Evolutionary conservation across 2,888 invertebrate species (phyloP).

Genomic region (Drosophila colorata): DNA sequence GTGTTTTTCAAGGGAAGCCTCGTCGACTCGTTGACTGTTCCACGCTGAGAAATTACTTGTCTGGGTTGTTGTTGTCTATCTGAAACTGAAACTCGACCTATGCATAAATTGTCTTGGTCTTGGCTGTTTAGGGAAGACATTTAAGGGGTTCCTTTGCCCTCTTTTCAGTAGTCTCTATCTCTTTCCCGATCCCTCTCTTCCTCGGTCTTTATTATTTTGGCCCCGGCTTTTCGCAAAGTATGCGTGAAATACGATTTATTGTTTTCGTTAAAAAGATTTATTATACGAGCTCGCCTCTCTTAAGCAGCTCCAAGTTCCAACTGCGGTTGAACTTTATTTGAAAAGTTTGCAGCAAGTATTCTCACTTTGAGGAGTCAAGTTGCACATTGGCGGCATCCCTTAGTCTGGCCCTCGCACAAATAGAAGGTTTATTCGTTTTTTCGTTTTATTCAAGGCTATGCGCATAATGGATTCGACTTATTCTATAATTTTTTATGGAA

Average conservation of each 20-base stretch:
- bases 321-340: conserved; percentile 69
- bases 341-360: conserved; percentile 66
- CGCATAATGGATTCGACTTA: conserved; percentile 18
- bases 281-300: conserved; percentile 53
- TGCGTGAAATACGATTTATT: conserved; percentile 78
- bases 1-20: conserved; percentile 69
- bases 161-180: conserved; percentile 16
- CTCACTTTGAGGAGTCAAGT: conserved; percentile 22
- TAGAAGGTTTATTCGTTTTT: conserved; percentile 27
- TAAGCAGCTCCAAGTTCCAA: conserved; percentile 23
- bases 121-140: conserved; percentile 41
- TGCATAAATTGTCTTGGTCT: conserved; percentile 69
- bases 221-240: conserved; percentile 63
- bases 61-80: conserved; percentile 32
- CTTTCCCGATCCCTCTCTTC: background rate
- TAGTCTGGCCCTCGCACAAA: conserved; percentile 10
- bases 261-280: conserved; percentile 79
- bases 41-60: conserved; percentile 69
- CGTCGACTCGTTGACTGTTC: conserved; percentile 52
- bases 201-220: conserved; percentile 58
- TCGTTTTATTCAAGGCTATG: conserved; percentile 10
- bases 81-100: conserved; percentile 58
- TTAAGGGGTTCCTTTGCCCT: conserved; percentile 47
- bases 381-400: conserved; percentile 6
- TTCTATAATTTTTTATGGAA: conserved; percentile 3